Evolutionary conservation across 2,113 vertebrate genomes (phyloP).

Genomic region (Otis tarda): DNA sequence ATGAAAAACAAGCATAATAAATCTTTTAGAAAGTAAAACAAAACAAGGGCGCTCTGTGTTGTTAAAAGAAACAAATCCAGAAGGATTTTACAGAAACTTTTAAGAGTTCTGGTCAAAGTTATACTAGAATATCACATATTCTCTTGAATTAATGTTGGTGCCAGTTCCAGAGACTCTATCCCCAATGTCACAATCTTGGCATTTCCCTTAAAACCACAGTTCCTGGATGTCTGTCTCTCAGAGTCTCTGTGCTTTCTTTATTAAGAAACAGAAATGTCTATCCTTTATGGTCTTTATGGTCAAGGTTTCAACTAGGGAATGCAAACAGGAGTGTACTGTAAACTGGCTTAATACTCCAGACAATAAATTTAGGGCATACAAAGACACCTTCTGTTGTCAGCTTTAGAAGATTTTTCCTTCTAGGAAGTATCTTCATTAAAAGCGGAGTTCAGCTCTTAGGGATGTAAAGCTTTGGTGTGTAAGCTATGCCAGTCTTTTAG

Average conservation of each 20-base stretch:
- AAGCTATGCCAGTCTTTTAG: background rate
- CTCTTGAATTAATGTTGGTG: background rate
- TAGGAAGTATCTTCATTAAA: background rate
- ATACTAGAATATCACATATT: background rate
- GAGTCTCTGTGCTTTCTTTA: background rate
- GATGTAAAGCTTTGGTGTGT: background rate
- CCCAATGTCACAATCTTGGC: slow-evolving; percentile 12
- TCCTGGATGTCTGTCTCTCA: background rate
- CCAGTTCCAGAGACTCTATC: background rate
- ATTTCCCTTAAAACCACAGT: slow-evolving; percentile 22
- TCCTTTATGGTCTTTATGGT: background rate
- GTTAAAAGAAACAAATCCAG: slow-evolving; percentile 27
- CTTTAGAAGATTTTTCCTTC: background rate
- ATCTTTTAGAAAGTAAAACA: slow-evolving; percentile 58
- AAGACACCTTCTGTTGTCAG: background rate
- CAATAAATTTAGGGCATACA: background rate
- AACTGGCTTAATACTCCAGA: background rate
- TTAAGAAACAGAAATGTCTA: background rate
- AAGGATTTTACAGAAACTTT: slow-evolving; percentile 26
- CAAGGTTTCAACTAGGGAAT: background rate
- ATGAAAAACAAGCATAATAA: slow-evolving; percentile 52
- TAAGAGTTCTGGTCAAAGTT: slow-evolving; percentile 25
- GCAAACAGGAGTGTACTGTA: background rate
- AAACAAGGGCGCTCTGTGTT: slow-evolving; percentile 2
- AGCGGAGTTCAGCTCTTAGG: background rate